These are phyloP conservation scores for Mirza zaza DNA, from an alignment of 2,113 vertebrate species.

Conservation along the genomic window DNA sequence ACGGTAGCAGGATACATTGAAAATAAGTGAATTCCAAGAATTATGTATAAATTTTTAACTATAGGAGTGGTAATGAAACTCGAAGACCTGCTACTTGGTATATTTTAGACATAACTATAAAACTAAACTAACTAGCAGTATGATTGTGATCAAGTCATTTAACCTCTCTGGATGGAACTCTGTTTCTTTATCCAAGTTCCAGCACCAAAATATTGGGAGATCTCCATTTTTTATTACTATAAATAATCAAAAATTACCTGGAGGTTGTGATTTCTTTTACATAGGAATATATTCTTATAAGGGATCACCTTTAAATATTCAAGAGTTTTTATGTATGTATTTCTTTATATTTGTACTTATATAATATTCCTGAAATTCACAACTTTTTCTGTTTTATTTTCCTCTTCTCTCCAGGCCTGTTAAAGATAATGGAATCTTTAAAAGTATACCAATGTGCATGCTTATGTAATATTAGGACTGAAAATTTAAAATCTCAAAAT, in stretches of 20 bases:
- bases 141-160: not conserved
- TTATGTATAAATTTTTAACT: not conserved
- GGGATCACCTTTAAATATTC: constrained; percentile 12
- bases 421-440: constrained; percentile 29
- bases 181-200: not conserved
- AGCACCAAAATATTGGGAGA: not conserved
- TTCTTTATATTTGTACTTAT: constrained; percentile 50
- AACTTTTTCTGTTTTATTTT: constrained; percentile 55
- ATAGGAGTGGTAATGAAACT: not conserved
- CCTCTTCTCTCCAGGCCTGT: not conserved
- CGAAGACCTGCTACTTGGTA: not conserved
- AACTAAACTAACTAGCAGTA: not conserved
- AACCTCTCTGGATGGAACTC: not conserved
- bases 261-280: constrained; percentile 3
- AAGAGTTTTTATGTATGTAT: constrained; percentile 33
- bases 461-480: constrained; percentile 76
- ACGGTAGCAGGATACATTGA: not conserved
- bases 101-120: not conserved
- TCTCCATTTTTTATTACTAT: not conserved
- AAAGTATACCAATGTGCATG: constrained; percentile 4
- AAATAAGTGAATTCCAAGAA: constrained; percentile 16
- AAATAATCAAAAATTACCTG: not conserved
- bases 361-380: constrained; percentile 54
- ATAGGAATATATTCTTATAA: not conserved
- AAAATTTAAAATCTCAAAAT: constrained; percentile 72